These are phyloP conservation scores for Brotula barbata DNA, from an alignment of 2,797 vertebrate genomes.

Conservation along the genomic window DNA sequence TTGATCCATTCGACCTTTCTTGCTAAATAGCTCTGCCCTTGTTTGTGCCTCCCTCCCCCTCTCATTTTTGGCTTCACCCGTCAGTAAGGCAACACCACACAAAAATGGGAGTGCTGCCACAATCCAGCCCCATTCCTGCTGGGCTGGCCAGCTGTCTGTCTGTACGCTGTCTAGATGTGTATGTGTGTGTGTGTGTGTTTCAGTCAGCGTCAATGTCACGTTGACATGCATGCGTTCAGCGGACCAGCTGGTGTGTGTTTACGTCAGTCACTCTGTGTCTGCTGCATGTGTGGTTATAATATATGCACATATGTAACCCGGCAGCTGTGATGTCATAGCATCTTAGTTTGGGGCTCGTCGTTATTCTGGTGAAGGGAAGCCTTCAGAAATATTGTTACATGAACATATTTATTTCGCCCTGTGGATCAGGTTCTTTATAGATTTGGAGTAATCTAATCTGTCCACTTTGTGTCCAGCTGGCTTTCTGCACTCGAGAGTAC, in stretches of 20 bases:
- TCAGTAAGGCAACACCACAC: slow-evolving; percentile 48
- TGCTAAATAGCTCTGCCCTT: slow-evolving; percentile 11
- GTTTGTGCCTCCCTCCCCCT: slow-evolving; percentile 4
- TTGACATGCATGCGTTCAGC: slow-evolving; percentile 11
- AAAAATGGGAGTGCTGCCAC: slow-evolving; percentile 43
- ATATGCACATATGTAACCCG: slow-evolving; percentile 1
- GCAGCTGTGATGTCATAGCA: slow-evolving; percentile 9
- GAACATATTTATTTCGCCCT: background rate
- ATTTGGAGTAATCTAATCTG: slow-evolving; percentile 19
- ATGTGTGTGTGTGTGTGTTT: slow-evolving; percentile 16
- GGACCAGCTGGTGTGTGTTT: slow-evolving; percentile 17
- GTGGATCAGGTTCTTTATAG: background rate
- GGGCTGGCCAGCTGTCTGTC: slow-evolving; percentile 51
- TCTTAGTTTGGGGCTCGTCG: slow-evolving; percentile 17
- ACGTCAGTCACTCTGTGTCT: slow-evolving; percentile 1
- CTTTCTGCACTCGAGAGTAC: slow-evolving; percentile 96
- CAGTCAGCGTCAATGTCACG: background rate
- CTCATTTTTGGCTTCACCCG: slow-evolving; percentile 32
- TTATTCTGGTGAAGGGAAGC: slow-evolving; percentile 14
- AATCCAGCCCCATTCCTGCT: slow-evolving; percentile 24
- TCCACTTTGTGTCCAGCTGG: slow-evolving; percentile 82
- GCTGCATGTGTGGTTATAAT: background rate
- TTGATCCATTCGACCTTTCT: slow-evolving; percentile 71
- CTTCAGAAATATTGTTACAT: slow-evolving; percentile 1
- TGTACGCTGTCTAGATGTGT: slow-evolving; percentile 9